Evolutionary conservation across 2,113 vertebrate species (phyloP).

Genomic region (Gila orcuttii): DNA sequence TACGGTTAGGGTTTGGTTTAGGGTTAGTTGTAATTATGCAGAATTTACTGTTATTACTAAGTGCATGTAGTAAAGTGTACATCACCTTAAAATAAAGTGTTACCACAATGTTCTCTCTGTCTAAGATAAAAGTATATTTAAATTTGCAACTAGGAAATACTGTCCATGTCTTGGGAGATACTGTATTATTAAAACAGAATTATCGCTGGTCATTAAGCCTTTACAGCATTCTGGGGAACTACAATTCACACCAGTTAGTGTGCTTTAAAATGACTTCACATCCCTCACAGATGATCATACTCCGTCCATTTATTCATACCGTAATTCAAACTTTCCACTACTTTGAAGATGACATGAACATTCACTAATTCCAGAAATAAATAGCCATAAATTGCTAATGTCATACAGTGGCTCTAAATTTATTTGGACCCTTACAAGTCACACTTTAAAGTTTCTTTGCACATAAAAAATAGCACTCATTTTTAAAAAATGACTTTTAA

Average conservation of each 20-base stretch:
- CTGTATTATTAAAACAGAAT: constrained; percentile 42
- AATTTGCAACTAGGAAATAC: background rate
- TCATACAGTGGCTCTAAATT: background rate
- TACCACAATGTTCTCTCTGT: background rate
- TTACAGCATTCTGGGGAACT: constrained; percentile 26
- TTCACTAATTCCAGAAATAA: background rate
- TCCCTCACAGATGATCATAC: background rate
- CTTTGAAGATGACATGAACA: background rate
- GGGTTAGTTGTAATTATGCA: no score
- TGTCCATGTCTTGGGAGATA: background rate
- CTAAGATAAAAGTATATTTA: background rate
- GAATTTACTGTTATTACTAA: no score
- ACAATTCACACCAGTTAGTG: background rate
- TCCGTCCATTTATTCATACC: background rate
- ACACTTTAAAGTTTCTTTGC: background rate
- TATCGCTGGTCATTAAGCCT: constrained; percentile 31
- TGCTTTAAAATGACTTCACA: background rate
- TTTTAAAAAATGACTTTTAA: background rate
- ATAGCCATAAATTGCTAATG: background rate
- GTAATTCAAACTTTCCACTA: background rate
- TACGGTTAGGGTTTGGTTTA: no score
- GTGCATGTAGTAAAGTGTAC: no score
- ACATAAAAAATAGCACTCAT: background rate
- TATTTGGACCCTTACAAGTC: background rate
- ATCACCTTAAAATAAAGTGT: no score